Conservation (phyloP, 2,113 vertebrate species). For the Syngnathus typhle region DNA sequence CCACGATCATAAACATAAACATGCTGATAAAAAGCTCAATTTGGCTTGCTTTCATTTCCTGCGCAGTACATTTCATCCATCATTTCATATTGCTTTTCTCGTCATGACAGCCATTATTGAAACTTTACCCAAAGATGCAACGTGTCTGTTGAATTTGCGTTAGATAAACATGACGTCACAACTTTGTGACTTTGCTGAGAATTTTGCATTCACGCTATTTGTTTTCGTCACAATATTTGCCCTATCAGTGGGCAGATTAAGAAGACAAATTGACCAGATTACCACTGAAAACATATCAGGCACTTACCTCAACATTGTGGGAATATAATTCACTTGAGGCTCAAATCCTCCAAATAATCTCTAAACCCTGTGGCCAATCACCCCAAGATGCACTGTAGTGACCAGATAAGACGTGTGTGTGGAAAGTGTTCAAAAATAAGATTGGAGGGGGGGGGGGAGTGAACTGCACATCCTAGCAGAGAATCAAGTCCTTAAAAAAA, state of each 20-base stretch:
- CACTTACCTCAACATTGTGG: slow-evolving; percentile 26
- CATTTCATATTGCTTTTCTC: slow-evolving; percentile 27
- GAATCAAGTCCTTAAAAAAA: slow-evolving; percentile 14
- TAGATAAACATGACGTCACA: background rate
- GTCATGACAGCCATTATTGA: slow-evolving; percentile 33
- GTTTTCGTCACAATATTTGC: background rate
- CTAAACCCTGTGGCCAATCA: slow-evolving; percentile 37
- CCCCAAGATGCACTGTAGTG: slow-evolving; percentile 45
- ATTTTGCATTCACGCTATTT: background rate
- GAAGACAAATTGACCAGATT: slow-evolving; percentile 18
- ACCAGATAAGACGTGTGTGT: slow-evolving; percentile 51
- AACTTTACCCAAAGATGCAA: slow-evolving; percentile 31
- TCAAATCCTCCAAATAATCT: slow-evolving; percentile 24
- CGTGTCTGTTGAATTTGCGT: slow-evolving; percentile 8
- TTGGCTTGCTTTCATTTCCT: slow-evolving; percentile 46
- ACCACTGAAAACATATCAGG: slow-evolving; percentile 15
- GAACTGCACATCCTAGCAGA: slow-evolving; percentile 30
- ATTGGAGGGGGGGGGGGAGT: slow-evolving; percentile 13
- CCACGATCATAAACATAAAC: slow-evolving; percentile 16
- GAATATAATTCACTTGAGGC: slow-evolving; percentile 18
- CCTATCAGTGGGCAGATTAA: background rate
- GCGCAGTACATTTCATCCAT: slow-evolving; percentile 42
- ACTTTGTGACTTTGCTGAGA: no score
- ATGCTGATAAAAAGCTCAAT: slow-evolving; percentile 18
- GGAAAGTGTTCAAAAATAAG: slow-evolving; percentile 30